Evolutionary conservation across 2,113 vertebrate genomes (phyloP).

Genomic region (Malurus alboscapulatus): DNA sequence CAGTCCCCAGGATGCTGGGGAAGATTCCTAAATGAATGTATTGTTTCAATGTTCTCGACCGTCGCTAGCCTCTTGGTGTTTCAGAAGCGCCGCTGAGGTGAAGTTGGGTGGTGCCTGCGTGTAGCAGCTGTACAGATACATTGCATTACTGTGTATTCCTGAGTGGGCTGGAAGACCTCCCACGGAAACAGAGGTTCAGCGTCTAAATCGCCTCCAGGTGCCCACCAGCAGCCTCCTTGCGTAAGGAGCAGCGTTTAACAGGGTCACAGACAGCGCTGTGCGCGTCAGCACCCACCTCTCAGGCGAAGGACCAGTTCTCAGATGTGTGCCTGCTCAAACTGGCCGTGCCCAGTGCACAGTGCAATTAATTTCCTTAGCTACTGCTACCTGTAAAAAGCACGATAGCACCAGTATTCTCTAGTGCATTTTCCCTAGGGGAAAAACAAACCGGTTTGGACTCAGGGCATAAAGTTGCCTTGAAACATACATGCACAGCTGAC

Average conservation of each 20-base stretch:
- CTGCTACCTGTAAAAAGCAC: not conserved
- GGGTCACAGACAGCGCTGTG: not conserved
- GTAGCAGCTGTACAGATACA: not conserved
- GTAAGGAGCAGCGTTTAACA: accelerated
- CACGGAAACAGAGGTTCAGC: not conserved
- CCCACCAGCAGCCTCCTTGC: not conserved
- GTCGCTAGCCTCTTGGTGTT: not conserved
- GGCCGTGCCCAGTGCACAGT: not conserved
- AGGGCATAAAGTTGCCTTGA: not conserved
- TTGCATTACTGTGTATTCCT: not conserved
- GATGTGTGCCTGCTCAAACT: not conserved
- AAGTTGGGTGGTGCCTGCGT: not conserved
- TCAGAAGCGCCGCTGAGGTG: not conserved
- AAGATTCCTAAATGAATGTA: not conserved
- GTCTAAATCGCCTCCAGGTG: not conserved
- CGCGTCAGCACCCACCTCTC: not conserved
- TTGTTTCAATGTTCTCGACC: not conserved
- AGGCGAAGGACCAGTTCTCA: not conserved
- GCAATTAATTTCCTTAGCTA: not conserved
- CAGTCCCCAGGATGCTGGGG: not conserved
- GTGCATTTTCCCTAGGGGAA: not conserved
- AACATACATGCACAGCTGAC: not conserved
- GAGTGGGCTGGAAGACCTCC: not conserved
- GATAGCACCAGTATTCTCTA: not conserved
- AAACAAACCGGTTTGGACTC: not conserved